Evolutionary conservation across 1,140 invertebrate genomes (phyloP), one percentile per base, ranked within the genome.

Genomic region (Leptoteleia sp.): DNA sequence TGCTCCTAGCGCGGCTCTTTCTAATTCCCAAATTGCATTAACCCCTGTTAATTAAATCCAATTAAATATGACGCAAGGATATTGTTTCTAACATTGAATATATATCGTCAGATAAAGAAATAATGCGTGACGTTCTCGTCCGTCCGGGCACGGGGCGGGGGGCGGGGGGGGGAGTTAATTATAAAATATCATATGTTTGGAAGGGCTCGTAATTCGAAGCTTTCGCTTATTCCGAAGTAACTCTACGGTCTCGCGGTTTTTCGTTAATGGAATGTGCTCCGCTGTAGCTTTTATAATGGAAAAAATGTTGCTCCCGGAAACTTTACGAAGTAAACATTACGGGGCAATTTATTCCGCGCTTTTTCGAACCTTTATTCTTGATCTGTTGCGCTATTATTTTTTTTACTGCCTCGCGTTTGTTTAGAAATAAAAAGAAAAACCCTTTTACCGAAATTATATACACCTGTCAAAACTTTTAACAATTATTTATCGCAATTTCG

Each of bases 211-310:
- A 71, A 71, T 61, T 47, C 43, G 64, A 68, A 40, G 43, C 64
- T 68, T 40, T 35, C 50, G 54, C 43, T 70, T 35, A 50, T 59
- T 70, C 9, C 54, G 31, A 48, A 55, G 50, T 45, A 40, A 40
- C 42, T 33, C 52, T 12, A 11, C 43, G n/a, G 6, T 55, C 50
- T 12, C 67, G 54, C 47, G 55, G 43, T 43, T 61, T 61, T 71
- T 59, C 67, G 67, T 71, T 71, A 61, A 71, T 71, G 67, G 67
- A 71, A 71, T 71, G 67, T 71, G n/a, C 55, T 12, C 47, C 52
- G 54, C 61, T 71, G 43, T 59, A 40, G 52, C 43, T 57, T 57
- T 38, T 40, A 40, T 48, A 68, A 57, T 57, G 42, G 25, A 57
- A 57, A 68, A 55, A 45, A 27, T 50, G 40, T 37, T 47, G 16